Base-by-base conservation (phyloP, 2,113 vertebrate species). In the Mesembrinibis cayennensis region DNA sequence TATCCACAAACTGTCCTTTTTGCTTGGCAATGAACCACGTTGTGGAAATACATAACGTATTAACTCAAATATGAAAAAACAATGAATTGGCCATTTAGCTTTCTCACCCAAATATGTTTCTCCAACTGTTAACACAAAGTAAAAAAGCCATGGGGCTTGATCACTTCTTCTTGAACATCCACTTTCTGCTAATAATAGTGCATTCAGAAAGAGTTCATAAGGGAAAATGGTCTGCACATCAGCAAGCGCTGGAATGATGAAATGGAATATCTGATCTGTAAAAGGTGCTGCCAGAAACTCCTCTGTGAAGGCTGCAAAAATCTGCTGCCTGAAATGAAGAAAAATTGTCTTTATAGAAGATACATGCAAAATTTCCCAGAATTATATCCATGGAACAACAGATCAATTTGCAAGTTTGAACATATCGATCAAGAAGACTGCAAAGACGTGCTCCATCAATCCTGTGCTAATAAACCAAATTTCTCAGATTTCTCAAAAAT, bases 251-350 rank as follows among this genome's bases (percentile, higher is more conserved):
- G 99, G 99, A 96, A 99, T 98, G 97, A 99, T 97, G 97, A 99
- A 99, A 97, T 99, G 98, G 97, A 99, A 99, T 95, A 99, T 98
- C 98, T 99, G 99, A 95, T 99, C 99, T 10, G 99, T 99, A 96
- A 99, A 99, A 50, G 99, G 99, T 50, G 98, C 98, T 50, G 98
- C 99, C 96, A 99, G 97, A 92, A 99, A 99, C 98, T 99, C 99
- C 98, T 99, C 98, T 7, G 99, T 99, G 98, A 99, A 99, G 98
- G 99, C 98, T 32, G 98, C 96, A 96, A 99, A 99, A 82, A 99
- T 98, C 93, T 98, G 99, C 91, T 99, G 99, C 98, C 99, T 99
- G 96, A 42, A 97, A 93, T 38, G 83, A 36, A 95, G 45, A 90
- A 85, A 83, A 52, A 27, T n/a, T 21, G 34, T 69, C 77, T 61